These are phyloP conservation scores for Melanotaenia duboulayi DNA, from an alignment of 2,113 vertebrate genomes.

Conservation along the genomic window DNA sequence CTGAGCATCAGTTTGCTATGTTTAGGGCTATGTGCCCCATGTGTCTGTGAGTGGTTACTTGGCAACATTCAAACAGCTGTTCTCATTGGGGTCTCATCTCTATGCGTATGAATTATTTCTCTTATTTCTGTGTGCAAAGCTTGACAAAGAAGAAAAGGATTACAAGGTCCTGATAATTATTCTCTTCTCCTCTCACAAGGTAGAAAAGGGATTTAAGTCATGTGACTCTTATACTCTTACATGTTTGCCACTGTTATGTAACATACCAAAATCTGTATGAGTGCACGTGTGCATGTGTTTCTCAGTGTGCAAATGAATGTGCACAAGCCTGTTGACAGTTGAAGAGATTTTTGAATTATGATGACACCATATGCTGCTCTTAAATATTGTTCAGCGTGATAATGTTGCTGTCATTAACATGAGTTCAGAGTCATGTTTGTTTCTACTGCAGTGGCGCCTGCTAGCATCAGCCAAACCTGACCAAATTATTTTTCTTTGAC, in stretches of 20 bases:
- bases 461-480: too few relatives aligned
- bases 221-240: constrained; percentile 40
- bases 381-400: too few relatives aligned
- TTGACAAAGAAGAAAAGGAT: constrained; percentile 52
- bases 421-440: too few relatives aligned
- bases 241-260: constrained; percentile 65
- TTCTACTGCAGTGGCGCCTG: too few relatives aligned
- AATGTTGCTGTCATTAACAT: too few relatives aligned
- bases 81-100: constrained; percentile 41
- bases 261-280: constrained; percentile 30
- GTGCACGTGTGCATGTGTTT: constrained; percentile 18
- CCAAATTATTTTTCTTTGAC: too few relatives aligned
- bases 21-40: constrained; percentile 54
- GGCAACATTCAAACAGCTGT: constrained; percentile 69
- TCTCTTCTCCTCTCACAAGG: constrained; percentile 51
- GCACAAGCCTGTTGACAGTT: constrained; percentile 24
- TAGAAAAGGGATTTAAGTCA: constrained; percentile 76
- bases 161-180: constrained; percentile 52
- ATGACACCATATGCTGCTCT: too few relatives aligned
- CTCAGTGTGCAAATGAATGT: constrained; percentile 5
- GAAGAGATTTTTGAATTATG: too few relatives aligned
- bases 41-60: constrained; percentile 62
- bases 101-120: background rate
- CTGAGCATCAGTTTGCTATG: constrained; percentile 60
- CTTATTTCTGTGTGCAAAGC: constrained; percentile 48